phyloP scores from a whole-genome alignment of 2,888 invertebrate genomes.

The Mimas tiliae region DNA sequence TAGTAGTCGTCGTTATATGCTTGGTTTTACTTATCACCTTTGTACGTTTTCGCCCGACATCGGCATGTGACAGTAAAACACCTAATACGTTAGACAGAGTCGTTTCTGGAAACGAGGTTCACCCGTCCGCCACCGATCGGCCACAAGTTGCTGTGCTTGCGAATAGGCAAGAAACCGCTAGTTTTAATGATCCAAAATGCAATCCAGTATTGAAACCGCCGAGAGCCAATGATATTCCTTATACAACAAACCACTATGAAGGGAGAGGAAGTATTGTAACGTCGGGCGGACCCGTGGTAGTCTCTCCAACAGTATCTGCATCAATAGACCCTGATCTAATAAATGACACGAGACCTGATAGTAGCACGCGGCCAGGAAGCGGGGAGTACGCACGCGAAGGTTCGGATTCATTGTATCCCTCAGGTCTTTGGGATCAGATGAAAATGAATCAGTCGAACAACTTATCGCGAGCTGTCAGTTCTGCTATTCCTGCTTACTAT shows the following conservation, averaged over 20 bases:
- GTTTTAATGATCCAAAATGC: constrained; percentile 73
- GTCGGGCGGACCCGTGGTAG: constrained; percentile 87
- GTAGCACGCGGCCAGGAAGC: constrained; percentile 85
- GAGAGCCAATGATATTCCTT: constrained; percentile 87
- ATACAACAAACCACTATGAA: constrained; percentile 88
- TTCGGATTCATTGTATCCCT: constrained; percentile 91
- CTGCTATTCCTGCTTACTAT: constrained; percentile 85
- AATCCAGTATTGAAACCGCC: constrained; percentile 91
- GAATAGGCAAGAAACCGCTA: constrained; percentile 77
- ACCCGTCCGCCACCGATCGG: constrained; percentile 75
- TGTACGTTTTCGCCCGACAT: constrained; percentile 89
- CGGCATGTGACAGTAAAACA: constrained; percentile 90
- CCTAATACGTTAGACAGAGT: constrained; percentile 90
- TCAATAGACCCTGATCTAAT: constrained; percentile 94
- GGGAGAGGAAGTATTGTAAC: constrained; percentile 87
- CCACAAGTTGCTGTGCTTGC: constrained; percentile 84
- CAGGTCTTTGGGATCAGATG: constrained; percentile 90
- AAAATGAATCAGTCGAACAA: constrained; percentile 79
- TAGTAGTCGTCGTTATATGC: constrained; percentile 90
- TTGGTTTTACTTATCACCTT: constrained; percentile 89
- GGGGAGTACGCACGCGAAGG: constrained; percentile 92
- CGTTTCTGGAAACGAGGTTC: constrained; percentile 85
- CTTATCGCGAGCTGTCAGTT: constrained; percentile 84
- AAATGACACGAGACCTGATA: constrained; percentile 90
- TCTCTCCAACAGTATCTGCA: constrained; percentile 90